Conservation (phyloP, 1,140 invertebrate species). For the Drusus annulatus region DNA sequence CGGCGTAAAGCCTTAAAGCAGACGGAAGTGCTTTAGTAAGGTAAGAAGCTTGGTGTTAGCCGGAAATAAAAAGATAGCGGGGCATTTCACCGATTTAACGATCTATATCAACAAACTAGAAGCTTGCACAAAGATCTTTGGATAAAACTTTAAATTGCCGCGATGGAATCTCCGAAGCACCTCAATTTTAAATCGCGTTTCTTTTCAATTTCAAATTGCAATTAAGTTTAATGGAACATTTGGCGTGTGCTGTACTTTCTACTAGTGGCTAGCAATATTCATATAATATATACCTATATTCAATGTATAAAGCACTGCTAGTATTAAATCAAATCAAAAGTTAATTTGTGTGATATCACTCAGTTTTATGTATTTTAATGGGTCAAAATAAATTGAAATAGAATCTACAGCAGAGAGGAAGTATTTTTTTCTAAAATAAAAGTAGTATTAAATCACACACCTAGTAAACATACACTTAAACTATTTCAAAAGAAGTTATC, state of each 20-base stretch:
- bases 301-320: too few relatives aligned
- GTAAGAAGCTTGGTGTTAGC: not conserved
- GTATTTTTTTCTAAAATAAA: too few relatives aligned
- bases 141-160: slow-evolving; percentile 15
- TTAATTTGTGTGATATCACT: too few relatives aligned
- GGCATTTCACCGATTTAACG: slow-evolving; percentile 9
- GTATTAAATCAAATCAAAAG: too few relatives aligned
- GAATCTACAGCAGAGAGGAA: too few relatives aligned
- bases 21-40: not conserved
- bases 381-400: too few relatives aligned
- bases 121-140: slow-evolving; percentile 3
- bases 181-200: slow-evolving; percentile 2
- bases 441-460: too few relatives aligned
- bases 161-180: not conserved
- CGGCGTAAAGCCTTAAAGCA: slow-evolving; percentile 6
- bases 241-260: not conserved
- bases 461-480: too few relatives aligned
- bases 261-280: too few relatives aligned
- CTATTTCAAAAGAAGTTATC: too few relatives aligned
- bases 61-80: slow-evolving; percentile 3
- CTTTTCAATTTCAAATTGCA: slow-evolving; percentile 2
- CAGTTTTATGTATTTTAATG: too few relatives aligned
- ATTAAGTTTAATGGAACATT: slow-evolving; percentile 22
- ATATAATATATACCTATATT: too few relatives aligned
- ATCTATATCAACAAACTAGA: not conserved